Evolutionary conservation across 2,888 invertebrate genomes (phyloP).

Genomic region (Philopedon plagiatum): DNA sequence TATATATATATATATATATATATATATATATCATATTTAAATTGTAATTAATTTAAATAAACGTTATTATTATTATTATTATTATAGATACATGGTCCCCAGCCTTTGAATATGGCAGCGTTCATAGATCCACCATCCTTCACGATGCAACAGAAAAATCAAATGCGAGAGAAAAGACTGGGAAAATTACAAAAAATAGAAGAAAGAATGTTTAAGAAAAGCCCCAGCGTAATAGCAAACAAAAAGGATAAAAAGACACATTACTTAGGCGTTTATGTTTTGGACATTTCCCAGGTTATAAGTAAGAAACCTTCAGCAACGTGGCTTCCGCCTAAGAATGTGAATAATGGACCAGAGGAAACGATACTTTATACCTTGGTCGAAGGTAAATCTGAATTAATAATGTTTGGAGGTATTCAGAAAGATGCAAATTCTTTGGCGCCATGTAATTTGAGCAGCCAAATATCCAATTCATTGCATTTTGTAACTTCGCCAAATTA

Average conservation of each 20-base stretch:
- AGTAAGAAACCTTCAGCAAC: conserved; percentile 76
- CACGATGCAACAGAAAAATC: conserved; percentile 75
- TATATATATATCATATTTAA: too few species aligned
- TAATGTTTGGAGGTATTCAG: conserved; percentile 97
- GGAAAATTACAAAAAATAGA: conserved; percentile 56
- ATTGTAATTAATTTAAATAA: too few species aligned
- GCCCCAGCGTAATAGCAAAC: conserved; percentile 43
- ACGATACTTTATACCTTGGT: conserved; percentile 92
- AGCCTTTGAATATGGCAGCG: conserved; percentile 72
- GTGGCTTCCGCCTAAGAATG: conserved; percentile 79
- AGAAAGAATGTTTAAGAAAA: conserved; percentile 56
- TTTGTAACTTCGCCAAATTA: conserved; percentile 82
- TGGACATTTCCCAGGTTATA: conserved; percentile 85
- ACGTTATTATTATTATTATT: too few species aligned
- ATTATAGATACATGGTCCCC: conserved; percentile 51
- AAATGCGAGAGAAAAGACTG: conserved; percentile 71
- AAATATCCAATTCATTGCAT: conserved; percentile 84
- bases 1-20: too few species aligned
- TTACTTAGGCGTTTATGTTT: conserved; percentile 83
- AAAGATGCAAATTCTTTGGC: conserved; percentile 79
- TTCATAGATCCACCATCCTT: conserved; percentile 74
- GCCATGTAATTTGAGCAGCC: conserved; percentile 72
- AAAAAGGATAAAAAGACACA: conserved; percentile 59
- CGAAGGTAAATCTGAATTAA: conserved; percentile 90
- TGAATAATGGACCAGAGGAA: conserved; percentile 80